These are phyloP conservation scores for Dinocampus coccinellae DNA, from an alignment of 2,888 invertebrate species.

Conservation along the genomic window DNA sequence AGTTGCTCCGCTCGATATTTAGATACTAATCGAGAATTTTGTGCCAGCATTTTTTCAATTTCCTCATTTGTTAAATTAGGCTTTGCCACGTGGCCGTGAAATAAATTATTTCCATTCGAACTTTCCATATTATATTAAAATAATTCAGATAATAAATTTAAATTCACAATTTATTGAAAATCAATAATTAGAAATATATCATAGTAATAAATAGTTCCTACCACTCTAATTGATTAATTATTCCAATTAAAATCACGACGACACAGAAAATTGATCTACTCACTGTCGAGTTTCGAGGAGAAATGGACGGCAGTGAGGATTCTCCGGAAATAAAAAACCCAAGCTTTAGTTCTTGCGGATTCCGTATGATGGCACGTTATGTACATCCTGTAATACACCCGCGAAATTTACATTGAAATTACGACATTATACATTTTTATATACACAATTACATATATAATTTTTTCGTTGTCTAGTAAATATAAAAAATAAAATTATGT, in stretches of 20 bases:
- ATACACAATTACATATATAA: no score
- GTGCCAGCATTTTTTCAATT: constrained; percentile 74
- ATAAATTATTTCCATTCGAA: constrained; percentile 28
- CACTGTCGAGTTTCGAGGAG: not conserved
- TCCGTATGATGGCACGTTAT: not conserved
- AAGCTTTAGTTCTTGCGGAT: not conserved
- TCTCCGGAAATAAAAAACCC: no score
- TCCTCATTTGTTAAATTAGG: constrained; percentile 74
- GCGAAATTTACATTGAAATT: not conserved
- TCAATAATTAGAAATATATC: not conserved
- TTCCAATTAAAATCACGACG: not conserved
- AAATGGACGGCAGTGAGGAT: constrained; percentile 22
- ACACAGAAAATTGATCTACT: not conserved
- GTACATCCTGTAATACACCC: not conserved
- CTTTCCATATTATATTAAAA: constrained; percentile 45
- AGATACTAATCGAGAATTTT: constrained; percentile 79
- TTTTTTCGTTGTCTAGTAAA: no score
- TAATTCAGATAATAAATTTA: not conserved
- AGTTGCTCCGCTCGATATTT: constrained; percentile 82
- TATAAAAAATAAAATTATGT: no score
- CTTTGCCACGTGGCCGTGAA: constrained; percentile 69
- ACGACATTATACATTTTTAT: no score
- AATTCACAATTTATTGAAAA: not conserved
- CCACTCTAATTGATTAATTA: no score
- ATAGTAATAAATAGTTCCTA: no score